These are phyloP conservation scores for Spodoptera littoralis DNA, from an alignment of 2,888 invertebrate genomes.

Conservation along the genomic window DNA sequence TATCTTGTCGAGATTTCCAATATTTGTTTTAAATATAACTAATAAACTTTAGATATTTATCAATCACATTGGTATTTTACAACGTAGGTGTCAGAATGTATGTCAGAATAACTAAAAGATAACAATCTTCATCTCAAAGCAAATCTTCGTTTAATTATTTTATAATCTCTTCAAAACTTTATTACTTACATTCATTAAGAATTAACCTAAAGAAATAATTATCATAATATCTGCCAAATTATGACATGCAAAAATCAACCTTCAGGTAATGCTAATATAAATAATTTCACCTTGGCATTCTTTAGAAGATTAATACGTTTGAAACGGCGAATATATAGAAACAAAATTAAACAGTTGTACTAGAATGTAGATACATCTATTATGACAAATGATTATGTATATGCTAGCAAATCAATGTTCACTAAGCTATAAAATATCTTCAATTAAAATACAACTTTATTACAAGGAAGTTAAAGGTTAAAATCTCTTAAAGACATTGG, in stretches of 20 bases:
- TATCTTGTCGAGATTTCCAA: too few relatives aligned
- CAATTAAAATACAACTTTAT: too few relatives aligned
- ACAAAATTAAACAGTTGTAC: conserved; percentile 16
- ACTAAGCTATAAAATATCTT: too few relatives aligned
- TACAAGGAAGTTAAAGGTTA: too few relatives aligned
- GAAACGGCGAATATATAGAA: conserved; percentile 4
- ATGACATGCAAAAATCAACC: not conserved
- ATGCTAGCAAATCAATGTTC: too few relatives aligned
- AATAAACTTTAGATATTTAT: too few relatives aligned
- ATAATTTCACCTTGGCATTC: not conserved
- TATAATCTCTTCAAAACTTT: conserved; percentile 7
- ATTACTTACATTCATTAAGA: conserved; percentile 20
- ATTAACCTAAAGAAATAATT: not conserved
- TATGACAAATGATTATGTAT: conserved; percentile 32
- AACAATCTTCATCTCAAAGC: conserved; percentile 12
- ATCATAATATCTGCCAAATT: conserved; percentile 4
- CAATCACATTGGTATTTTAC: not conserved
- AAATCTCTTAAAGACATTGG: too few relatives aligned
- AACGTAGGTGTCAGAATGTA: conserved; percentile 11
- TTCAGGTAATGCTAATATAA: conserved; percentile 1
- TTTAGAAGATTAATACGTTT: conserved; percentile 14
- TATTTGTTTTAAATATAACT: too few relatives aligned
- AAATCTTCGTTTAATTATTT: conserved; percentile 22
- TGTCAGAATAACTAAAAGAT: conserved; percentile 14
- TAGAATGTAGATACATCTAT: conserved; percentile 23